Evolutionary conservation across 2,797 vertebrate species (phyloP).

Genomic region (Acrocephalus scirpaceus): DNA sequence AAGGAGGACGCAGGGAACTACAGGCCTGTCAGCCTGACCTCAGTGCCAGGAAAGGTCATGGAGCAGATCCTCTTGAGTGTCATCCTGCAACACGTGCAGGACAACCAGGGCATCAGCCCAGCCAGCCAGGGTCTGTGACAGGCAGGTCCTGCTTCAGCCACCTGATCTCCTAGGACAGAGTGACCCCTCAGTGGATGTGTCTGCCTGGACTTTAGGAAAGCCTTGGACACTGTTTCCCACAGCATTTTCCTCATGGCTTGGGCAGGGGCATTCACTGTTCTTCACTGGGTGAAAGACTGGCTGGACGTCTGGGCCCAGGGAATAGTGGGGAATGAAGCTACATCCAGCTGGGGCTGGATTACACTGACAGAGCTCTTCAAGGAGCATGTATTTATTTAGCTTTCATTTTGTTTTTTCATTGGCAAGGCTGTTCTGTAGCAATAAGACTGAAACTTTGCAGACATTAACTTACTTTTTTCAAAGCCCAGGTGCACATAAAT

Average conservation of each 20-base stretch:
- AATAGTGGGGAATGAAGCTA: background rate
- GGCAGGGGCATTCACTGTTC: background rate
- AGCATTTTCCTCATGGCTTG: background rate
- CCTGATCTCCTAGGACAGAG: background rate
- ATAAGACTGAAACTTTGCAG: background rate
- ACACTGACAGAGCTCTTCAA: background rate
- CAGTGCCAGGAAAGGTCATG: background rate
- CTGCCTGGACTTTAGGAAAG: background rate
- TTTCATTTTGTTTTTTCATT: background rate
- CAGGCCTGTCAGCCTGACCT: background rate
- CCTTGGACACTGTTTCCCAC: background rate
- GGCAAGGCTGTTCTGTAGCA: background rate
- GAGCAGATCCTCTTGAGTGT: background rate
- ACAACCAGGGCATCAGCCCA: background rate
- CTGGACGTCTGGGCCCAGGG: accelerated
- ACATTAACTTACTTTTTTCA: background rate
- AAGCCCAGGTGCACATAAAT: background rate
- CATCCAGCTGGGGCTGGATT: background rate
- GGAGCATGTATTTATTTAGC: background rate
- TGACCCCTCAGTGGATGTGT: background rate
- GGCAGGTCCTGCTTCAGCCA: background rate
- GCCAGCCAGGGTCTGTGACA: background rate
- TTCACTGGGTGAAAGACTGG: background rate
- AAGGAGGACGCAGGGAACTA: background rate
- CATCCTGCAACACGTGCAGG: accelerated